A percentile compares a stretch with the other conserved stretches of the same genome.
Conservation (phyloP, 2,888 invertebrate species). For the Patella depressa region DNA sequence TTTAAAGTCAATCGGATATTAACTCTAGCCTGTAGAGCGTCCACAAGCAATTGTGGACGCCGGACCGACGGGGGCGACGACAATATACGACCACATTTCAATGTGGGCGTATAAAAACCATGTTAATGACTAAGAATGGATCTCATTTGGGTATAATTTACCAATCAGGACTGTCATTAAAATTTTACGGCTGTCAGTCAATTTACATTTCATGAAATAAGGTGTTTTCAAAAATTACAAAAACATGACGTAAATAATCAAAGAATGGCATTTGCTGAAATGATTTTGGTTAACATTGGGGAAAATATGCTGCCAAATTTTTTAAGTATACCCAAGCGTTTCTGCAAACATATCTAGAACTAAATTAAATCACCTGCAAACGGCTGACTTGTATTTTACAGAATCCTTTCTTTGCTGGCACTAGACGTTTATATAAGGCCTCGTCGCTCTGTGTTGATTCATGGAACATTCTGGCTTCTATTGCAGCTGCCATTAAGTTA, state of each 20-base stretch:
- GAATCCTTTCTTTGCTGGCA: constrained; percentile 89
- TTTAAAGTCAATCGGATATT: no score
- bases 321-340: no score
- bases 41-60: no score
- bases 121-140: background rate
- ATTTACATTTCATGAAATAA: background rate
- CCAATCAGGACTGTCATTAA: background rate
- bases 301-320: no score
- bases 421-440: constrained; percentile 87
- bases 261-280: no score
- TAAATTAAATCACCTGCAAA: constrained; percentile 38
- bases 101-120: background rate
- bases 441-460: constrained; percentile 91
- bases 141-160: background rate
- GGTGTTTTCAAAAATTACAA: no score
- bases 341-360: no score
- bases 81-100: no score
- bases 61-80: no score
- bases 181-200: background rate
- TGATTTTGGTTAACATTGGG: no score
- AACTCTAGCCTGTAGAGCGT: no score
- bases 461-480: constrained; percentile 97
- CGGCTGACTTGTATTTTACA: constrained; percentile 88
- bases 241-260: no score
- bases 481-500: constrained; percentile 96